Conservation (phyloP, 2,797 vertebrate genomes). For the Macrochelys suwanniensis region DNA sequence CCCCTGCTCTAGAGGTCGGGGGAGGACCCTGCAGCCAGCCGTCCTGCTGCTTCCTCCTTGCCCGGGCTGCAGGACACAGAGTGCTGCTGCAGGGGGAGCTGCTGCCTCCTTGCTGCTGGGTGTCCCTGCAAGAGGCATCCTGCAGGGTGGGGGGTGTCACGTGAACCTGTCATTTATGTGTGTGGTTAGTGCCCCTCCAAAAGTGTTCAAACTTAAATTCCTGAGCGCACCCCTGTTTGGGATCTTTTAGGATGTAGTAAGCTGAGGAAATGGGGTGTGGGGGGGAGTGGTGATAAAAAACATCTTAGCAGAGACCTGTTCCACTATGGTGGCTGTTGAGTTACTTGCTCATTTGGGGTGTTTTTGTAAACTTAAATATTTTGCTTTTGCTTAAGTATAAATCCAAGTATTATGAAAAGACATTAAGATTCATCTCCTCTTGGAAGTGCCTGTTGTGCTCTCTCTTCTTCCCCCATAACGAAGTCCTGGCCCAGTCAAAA, state of each 20-base stretch:
- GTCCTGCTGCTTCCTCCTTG: too few relatives aligned
- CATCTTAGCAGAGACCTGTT: neutral
- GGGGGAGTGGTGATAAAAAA: too few relatives aligned
- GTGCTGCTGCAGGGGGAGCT: too few relatives aligned
- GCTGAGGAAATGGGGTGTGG: neutral
- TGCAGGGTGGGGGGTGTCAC: too few relatives aligned
- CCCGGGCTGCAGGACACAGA: too few relatives aligned
- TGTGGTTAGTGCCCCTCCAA: too few relatives aligned
- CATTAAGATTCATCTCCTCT: neutral
- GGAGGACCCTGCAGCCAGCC: too few relatives aligned
- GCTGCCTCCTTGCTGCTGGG: too few relatives aligned
- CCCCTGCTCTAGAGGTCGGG: too few relatives aligned
- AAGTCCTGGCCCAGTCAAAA: neutral
- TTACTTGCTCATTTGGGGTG: neutral
- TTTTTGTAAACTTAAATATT: neutral
- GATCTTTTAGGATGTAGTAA: neutral
- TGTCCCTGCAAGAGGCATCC: too few relatives aligned
- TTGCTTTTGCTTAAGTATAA: neutral
- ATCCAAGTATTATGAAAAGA: neutral
- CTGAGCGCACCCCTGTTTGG: neutral
- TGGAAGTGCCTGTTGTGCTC: neutral
- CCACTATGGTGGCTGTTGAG: fast-evolving
- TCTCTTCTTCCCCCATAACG: neutral
- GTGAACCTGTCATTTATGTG: too few relatives aligned
- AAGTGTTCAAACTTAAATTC: too few relatives aligned